Percentiles rank a stretch among this genome's conserved stretches.
Conservation (phyloP, 1,140 invertebrate genomes). For the Meloidogyne exigua region DNA sequence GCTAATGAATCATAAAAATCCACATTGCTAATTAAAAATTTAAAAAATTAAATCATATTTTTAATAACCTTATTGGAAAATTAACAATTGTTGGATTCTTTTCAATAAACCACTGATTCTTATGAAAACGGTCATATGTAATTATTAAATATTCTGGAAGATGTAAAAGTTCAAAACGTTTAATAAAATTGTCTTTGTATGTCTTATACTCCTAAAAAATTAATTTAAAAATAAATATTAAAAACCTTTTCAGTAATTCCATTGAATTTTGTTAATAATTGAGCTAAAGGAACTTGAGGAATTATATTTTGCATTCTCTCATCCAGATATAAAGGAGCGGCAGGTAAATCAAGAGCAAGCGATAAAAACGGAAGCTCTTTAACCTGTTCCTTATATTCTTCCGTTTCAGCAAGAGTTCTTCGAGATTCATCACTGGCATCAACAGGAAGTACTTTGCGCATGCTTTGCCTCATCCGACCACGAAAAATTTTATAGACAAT, state of each 20-base stretch:
- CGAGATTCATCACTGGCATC: slow-evolving; percentile 82
- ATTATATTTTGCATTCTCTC: slow-evolving; percentile 57
- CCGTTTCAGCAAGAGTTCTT: slow-evolving; percentile 74
- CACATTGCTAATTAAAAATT: slow-evolving; percentile 74
- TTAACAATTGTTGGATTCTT: slow-evolving; percentile 99
- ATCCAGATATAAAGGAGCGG: slow-evolving; percentile 53
- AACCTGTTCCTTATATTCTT: slow-evolving; percentile 74
- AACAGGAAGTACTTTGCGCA: slow-evolving; percentile 86
- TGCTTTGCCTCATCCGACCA: slow-evolving; percentile 90
- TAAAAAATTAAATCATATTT: slow-evolving; percentile 9
- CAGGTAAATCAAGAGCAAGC: slow-evolving; percentile 46
- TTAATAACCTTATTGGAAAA: slow-evolving; percentile 91
- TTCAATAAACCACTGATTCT: slow-evolving; percentile 96
- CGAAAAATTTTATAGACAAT: slow-evolving; percentile 93
- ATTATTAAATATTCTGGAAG: slow-evolving; percentile 95
- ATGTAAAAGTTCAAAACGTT: slow-evolving; percentile 88
- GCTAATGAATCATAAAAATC: slow-evolving; percentile 92
- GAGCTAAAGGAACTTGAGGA: slow-evolving; percentile 79
- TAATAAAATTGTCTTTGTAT: slow-evolving; percentile 96
- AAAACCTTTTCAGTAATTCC: slow-evolving; percentile 79
- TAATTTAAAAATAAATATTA: slow-evolving; percentile 22
- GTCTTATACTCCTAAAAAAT: slow-evolving; percentile 84
- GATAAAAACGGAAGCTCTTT: slow-evolving; percentile 49
- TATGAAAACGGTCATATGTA: slow-evolving; percentile 92
- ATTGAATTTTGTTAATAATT: slow-evolving; percentile 91